Evolutionary conservation across 2,888 invertebrate species (phyloP).

Genomic region (Lasioglossum pauxillum): DNA sequence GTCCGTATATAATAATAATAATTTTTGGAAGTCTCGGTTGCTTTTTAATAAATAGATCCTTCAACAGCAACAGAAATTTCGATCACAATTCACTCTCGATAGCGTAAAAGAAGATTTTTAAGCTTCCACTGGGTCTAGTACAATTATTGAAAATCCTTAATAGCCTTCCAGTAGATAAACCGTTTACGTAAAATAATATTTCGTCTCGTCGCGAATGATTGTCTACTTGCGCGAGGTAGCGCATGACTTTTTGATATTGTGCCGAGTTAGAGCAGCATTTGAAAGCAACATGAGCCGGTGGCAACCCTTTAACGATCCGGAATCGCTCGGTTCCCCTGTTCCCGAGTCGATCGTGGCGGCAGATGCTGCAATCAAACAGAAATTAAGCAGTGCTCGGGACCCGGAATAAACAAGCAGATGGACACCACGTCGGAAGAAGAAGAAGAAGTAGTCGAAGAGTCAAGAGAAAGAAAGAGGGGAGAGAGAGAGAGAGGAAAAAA

Average conservation of each 20-base stretch:
- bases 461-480: background rate
- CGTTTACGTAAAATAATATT: background rate
- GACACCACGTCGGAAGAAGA: constrained; percentile 38
- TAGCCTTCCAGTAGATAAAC: too few relatives aligned
- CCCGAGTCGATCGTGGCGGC: constrained; percentile 20
- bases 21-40: too few relatives aligned
- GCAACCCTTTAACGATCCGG: background rate
- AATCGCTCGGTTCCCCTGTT: background rate
- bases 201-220: background rate
- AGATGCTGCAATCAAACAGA: constrained; percentile 57
- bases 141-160: too few relatives aligned
- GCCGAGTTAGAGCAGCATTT: background rate
- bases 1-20: too few relatives aligned
- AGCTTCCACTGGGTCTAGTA: too few relatives aligned
- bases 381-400: constrained; percentile 40
- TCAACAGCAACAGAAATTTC: too few relatives aligned
- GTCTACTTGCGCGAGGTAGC: background rate
- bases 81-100: too few relatives aligned
- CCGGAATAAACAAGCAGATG: constrained; percentile 57
- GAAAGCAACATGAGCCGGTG: background rate
- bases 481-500: background rate
- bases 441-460: background rate
- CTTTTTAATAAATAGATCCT: too few relatives aligned
- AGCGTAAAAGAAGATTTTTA: too few relatives aligned
- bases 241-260: background rate